Conservation (phyloP, 2,113 vertebrate genomes). For the Silurus meridionalis region DNA sequence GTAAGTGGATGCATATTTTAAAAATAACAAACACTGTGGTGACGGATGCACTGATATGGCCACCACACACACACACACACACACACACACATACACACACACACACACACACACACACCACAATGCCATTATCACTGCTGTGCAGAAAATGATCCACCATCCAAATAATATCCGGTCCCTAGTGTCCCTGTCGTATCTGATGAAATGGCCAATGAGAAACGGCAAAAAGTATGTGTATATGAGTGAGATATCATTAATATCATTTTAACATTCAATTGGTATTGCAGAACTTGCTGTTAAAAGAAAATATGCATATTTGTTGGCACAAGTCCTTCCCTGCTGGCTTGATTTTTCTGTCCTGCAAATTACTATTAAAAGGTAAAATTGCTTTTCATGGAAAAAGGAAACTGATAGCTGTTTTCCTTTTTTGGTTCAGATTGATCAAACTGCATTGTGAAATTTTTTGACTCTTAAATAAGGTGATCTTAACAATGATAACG, state of each 20-base stretch:
- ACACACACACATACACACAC: not conserved
- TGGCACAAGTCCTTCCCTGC: not conserved
- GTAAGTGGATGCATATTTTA: not conserved
- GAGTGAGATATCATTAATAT: not conserved
- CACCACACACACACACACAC: not conserved
- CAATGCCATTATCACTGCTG: not conserved
- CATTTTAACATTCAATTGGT: not conserved
- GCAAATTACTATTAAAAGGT: not conserved
- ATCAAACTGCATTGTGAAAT: not conserved
- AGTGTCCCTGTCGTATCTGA: not conserved
- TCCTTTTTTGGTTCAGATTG: not conserved
- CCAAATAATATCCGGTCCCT: not conserved
- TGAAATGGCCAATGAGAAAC: not conserved
- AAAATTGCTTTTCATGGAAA: not conserved
- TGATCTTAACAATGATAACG: not conserved
- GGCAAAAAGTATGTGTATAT: not conserved
- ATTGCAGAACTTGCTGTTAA: not conserved
- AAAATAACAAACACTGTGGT: not conserved
- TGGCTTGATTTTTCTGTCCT: not conserved
- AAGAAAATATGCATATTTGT: not conserved
- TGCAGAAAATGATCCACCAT: not conserved
- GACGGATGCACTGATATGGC: not conserved
- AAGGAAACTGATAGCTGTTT: not conserved
- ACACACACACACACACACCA: not conserved
- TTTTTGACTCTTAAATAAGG: not conserved